Evolutionary conservation across 2,888 invertebrate species (phyloP), one percentile per base, ranked within the genome.

Genomic region (Escarpia spicata): DNA sequence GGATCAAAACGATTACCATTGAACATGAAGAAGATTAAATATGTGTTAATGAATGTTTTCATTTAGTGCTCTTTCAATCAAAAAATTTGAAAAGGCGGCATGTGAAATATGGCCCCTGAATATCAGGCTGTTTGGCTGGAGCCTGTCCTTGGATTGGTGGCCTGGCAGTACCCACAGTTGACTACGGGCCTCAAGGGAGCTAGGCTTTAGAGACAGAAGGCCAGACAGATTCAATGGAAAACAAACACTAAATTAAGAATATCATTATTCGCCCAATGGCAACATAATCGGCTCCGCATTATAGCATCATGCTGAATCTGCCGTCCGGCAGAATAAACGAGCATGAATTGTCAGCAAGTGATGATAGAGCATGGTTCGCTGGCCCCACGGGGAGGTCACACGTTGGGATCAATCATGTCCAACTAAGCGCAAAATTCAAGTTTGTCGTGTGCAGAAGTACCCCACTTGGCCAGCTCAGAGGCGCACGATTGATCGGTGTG

Each of bases 221-320:
- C 75, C 75, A 75, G 75, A 75, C 75, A 75, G 75, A 75, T 75
- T 75, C 75, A 75, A 75, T 26, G 26, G 75, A 75, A 75, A 75
- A n/a, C 75, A 75, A 75, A 75, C 75, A 75, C 75, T 75, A 75
- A 75, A 75, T 75, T 75, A 75, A 75, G 75, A 75, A 75, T 75
- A 75, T 75, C 75, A 75, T 75, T 75, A 75, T 75, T 75, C 75
- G 75, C n/a, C 37, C 19, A 26, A 75, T 75, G 75, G 75, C 75
- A 75, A 75, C 75, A 75, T 75, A 75, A 75, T 75, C 75, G 75
- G 75, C 75, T 75, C 4, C 26, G 75, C 75, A 75, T 75, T 75
- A 75, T 19, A 75, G 26, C 75, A 75, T 75, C 75, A 75, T 75
- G 75, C n/a, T 1, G 75, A 75, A 75, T 75, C 75, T 75, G 75